phyloP scores from a whole-genome alignment of 2,797 vertebrate species.

The Melanotaenia pygmaea region DNA sequence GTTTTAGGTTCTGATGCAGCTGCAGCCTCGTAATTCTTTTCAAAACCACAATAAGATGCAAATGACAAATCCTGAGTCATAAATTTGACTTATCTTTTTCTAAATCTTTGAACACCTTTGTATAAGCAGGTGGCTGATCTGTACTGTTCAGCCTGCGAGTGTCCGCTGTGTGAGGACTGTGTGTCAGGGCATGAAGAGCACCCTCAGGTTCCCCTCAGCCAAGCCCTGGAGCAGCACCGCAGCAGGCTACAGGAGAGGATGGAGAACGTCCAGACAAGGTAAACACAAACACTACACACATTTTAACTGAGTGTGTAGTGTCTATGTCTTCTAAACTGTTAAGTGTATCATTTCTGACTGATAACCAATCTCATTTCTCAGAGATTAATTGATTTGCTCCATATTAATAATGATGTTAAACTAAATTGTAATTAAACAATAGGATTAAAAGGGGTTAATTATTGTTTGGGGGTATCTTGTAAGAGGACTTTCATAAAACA shows the following conservation, averaged over 20 bases:
- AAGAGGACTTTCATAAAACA: not conserved
- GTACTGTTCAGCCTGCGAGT: constrained; percentile 91
- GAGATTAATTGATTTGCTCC: not conserved
- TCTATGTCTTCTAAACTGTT: not conserved
- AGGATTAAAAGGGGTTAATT: not conserved
- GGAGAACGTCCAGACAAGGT: constrained; percentile 90
- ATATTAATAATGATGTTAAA: too few relatives aligned
- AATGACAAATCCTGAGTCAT: not conserved
- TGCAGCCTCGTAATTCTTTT: not conserved
- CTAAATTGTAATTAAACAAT: too few relatives aligned
- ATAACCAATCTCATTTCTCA: not conserved
- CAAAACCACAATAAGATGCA: not conserved
- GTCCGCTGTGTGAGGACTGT: constrained; percentile 92
- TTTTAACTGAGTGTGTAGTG: not conserved
- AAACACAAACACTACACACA: not conserved
- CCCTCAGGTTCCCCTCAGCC: constrained; percentile 86
- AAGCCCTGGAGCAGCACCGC: constrained; percentile 90
- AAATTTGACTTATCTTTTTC: not conserved
- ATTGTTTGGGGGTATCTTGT: not conserved
- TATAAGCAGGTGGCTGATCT: constrained; percentile 86
- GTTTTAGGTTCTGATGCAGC: not conserved
- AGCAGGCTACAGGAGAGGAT: constrained; percentile 87
- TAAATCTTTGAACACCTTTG: not conserved
- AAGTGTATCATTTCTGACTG: not conserved
- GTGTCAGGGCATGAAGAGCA: constrained; percentile 88